A percentile compares a stretch with the other conserved stretches of the same genome.
phyloP scores from a whole-genome alignment of 2,113 vertebrate species.

The Clinocottus analis region DNA sequence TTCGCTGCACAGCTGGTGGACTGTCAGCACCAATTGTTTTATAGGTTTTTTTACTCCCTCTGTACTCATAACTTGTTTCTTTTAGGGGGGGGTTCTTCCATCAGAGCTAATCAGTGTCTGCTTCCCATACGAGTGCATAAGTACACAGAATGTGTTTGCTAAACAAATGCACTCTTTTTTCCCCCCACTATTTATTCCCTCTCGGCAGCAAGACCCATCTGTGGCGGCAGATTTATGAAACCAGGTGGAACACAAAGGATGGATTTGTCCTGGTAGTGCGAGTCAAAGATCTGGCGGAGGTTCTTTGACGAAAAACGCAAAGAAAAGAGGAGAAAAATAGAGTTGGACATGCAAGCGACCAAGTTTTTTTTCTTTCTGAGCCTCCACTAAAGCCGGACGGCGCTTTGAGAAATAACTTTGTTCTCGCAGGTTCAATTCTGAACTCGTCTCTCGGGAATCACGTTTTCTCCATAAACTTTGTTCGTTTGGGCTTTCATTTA shows the following conservation, averaged over 20 bases:
- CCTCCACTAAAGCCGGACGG: neutral
- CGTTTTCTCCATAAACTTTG: neutral
- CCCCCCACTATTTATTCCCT: slow-evolving; percentile 20
- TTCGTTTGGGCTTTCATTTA: neutral
- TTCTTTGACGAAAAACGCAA: slow-evolving; percentile 4
- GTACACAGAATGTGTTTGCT: slow-evolving; percentile 42
- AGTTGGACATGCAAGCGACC: neutral
- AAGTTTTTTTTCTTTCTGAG: neutral
- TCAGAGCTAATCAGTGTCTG: slow-evolving; percentile 56
- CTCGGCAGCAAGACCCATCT: slow-evolving; percentile 48
- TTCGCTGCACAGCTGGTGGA: slow-evolving; percentile 62
- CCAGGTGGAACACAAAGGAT: slow-evolving; percentile 41
- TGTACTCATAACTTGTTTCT: slow-evolving; percentile 1
- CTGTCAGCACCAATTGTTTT: slow-evolving; percentile 57
- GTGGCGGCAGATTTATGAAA: slow-evolving; percentile 48
- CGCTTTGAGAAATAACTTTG: neutral
- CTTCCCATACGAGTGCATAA: slow-evolving; percentile 15
- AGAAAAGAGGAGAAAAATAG: neutral
- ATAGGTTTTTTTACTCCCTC: slow-evolving; percentile 21
- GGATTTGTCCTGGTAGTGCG: slow-evolving; percentile 34
- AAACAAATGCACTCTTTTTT: slow-evolving; percentile 26
- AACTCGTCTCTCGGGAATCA: neutral
- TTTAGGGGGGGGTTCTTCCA: neutral
- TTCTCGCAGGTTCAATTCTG: neutral
- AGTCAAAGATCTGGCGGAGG: slow-evolving; percentile 26